These are phyloP conservation scores for Haemorhous mexicanus DNA, from an alignment of 2,113 vertebrate species.

Conservation along the genomic window DNA sequence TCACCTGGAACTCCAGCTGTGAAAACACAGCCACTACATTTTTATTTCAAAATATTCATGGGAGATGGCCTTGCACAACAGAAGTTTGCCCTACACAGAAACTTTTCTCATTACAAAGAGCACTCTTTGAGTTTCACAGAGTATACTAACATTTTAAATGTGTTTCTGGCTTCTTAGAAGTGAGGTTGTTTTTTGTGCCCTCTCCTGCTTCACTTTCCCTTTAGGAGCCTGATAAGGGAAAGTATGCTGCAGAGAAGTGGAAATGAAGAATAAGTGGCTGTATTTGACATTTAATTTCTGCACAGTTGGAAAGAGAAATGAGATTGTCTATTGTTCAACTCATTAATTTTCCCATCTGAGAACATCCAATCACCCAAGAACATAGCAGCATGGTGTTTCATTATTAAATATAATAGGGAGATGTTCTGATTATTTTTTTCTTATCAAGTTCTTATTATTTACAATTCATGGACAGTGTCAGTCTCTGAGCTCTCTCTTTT, in stretches of 20 bases:
- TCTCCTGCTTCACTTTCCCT: conserved; percentile 42
- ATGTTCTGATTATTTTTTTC: conserved; percentile 56
- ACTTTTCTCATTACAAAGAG: conserved; percentile 33
- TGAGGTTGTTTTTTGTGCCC: background rate
- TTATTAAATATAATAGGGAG: conserved; percentile 59
- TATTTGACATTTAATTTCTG: conserved; percentile 65
- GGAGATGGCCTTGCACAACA: background rate
- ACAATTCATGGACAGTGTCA: conserved; percentile 5
- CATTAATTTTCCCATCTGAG: conserved; percentile 37
- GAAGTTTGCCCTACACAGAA: background rate
- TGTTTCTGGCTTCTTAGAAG: background rate
- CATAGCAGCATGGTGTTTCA: conserved; percentile 38
- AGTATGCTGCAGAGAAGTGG: conserved; percentile 1
- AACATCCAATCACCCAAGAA: background rate
- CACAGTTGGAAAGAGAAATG: conserved; percentile 55
- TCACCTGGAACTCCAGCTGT: background rate
- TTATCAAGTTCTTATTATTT: conserved; percentile 15
- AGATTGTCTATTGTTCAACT: conserved; percentile 35
- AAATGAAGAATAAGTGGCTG: conserved; percentile 55
- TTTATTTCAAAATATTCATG: background rate
- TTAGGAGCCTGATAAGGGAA: conserved; percentile 37
- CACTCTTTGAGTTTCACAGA: background rate
- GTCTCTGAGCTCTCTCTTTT: conserved; percentile 37
- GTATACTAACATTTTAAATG: conserved; percentile 4
- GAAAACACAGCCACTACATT: background rate